Evolutionary conservation across 2,888 invertebrate species (phyloP).

Genomic region (Tupiocoris notatus): DNA sequence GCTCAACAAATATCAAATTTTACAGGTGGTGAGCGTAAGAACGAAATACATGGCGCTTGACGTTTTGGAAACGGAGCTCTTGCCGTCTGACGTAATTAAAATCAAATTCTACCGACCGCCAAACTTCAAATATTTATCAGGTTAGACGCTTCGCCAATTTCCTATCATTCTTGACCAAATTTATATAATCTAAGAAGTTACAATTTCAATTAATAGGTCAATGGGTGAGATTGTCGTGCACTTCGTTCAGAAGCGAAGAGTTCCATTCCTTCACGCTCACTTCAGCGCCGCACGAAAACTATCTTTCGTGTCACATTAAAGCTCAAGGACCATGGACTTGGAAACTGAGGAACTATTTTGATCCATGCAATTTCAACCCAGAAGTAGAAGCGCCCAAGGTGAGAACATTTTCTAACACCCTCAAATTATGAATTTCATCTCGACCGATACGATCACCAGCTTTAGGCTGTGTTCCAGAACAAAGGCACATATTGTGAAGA

Average conservation of each 20-base stretch:
- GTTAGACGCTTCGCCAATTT: slow-evolving; percentile 1
- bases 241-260: slow-evolving; percentile 82
- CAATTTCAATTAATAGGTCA: slow-evolving; percentile 62
- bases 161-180: background rate
- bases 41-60: slow-evolving; percentile 90
- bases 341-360: slow-evolving; percentile 92
- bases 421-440: too few species aligned
- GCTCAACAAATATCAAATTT: too few species aligned
- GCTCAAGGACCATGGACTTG: slow-evolving; percentile 93
- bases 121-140: slow-evolving; percentile 84
- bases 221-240: slow-evolving; percentile 90
- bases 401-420: too few species aligned
- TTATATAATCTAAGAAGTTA: background rate
- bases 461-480: background rate
- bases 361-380: slow-evolving; percentile 85
- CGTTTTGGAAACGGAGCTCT: slow-evolving; percentile 86
- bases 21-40: slow-evolving; percentile 80
- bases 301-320: slow-evolving; percentile 91
- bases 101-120: slow-evolving; percentile 94
- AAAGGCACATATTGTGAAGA: too few species aligned
- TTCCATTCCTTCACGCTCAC: slow-evolving; percentile 95
- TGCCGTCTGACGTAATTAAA: slow-evolving; percentile 92
- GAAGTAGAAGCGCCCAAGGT: slow-evolving; percentile 75
- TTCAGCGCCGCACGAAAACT: slow-evolving; percentile 94
- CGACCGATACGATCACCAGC: too few species aligned